phyloP scores from a whole-genome alignment of 2,113 vertebrate genomes.

The Sinocyclocheilus anshuiensis region DNA sequence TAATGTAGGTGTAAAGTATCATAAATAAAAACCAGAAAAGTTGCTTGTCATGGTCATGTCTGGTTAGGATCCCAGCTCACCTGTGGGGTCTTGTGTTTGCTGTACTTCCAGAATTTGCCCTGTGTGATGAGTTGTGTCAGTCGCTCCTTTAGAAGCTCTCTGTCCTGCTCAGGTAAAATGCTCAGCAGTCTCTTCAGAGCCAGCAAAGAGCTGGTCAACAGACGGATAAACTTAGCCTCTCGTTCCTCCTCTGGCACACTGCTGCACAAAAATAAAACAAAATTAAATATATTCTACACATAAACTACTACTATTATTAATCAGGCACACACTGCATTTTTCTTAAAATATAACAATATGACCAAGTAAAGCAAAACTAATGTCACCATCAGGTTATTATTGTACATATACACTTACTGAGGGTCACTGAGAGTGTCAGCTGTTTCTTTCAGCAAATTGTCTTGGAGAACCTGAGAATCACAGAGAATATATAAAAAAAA shows the following conservation, averaged over 20 bases:
- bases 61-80: slow-evolving; percentile 67
- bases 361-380: neutral
- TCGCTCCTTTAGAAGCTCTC: slow-evolving; percentile 76
- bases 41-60: too few species aligned
- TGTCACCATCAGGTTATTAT: neutral
- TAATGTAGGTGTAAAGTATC: too few species aligned
- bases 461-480: slow-evolving; percentile 84
- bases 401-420: slow-evolving; percentile 77
- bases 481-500: neutral
- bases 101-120: slow-evolving; percentile 95
- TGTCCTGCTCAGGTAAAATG: slow-evolving; percentile 80
- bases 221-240: slow-evolving; percentile 87
- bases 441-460: slow-evolving; percentile 92
- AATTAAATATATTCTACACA: neutral
- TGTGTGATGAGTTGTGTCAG: slow-evolving; percentile 80
- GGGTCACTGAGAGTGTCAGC: slow-evolving; percentile 91
- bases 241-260: slow-evolving; percentile 90
- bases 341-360: neutral
- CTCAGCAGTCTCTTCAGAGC: slow-evolving; percentile 89
- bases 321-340: neutral
- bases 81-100: slow-evolving; percentile 88
- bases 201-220: slow-evolving; percentile 90
- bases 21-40: too few species aligned
- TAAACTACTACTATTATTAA: neutral
- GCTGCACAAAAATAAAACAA: slow-evolving; percentile 68